Evolutionary conservation across 2,888 invertebrate species (phyloP), one percentile per base, ranked within the genome.

Genomic region (Euzophera pinguis): DNA sequence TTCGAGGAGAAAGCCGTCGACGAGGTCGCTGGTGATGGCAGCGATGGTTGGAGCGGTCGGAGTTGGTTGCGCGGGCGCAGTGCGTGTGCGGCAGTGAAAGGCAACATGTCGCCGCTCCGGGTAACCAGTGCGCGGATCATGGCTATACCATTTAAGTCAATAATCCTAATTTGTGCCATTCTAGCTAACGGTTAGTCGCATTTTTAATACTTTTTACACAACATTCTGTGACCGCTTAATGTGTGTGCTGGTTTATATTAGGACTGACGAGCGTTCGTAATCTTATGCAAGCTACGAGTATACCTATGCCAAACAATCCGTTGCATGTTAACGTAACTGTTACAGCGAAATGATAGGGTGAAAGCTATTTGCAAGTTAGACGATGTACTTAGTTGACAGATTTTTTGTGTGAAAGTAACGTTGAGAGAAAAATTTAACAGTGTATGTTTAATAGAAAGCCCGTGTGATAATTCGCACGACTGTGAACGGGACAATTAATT

Each of bases 61-160:
- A 59, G 54, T 54, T 59, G 54, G 60, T 61, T 50, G 39, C 55
- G 50, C 48, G 60, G 53, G 63, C 69, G 64, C 85, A 90, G 89
- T 90, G 78, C 78, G 84, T 80, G 68, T 74, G 81, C 84, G 86
- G 60, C 82, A 77, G 89, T 89, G 89, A 90, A 89, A 87, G 89
- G 90, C 65, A 69, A 66, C 73, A 85, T 85, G 85, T 79, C 81
- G 78, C 73, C 73, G 68, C 68, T 65, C 57, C 65, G 63, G 59
- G 74, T 71, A 67, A 75, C 70, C 73, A 59, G 71, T 67, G 69
- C 64, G 63, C 75, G 76, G 64, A 69, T 74, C 71, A 84, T 82
- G 81, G 71, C 78, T 72, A 56, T 61, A 42, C 55, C 69, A 52
- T 71, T 72, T 67, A 74, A 79, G 81, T 79, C 82, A 77, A 76